Percentiles rank a stretch among this genome's conserved stretches.
Conservation (phyloP, 2,113 vertebrate genomes). For the Cebidichthys violaceus region DNA sequence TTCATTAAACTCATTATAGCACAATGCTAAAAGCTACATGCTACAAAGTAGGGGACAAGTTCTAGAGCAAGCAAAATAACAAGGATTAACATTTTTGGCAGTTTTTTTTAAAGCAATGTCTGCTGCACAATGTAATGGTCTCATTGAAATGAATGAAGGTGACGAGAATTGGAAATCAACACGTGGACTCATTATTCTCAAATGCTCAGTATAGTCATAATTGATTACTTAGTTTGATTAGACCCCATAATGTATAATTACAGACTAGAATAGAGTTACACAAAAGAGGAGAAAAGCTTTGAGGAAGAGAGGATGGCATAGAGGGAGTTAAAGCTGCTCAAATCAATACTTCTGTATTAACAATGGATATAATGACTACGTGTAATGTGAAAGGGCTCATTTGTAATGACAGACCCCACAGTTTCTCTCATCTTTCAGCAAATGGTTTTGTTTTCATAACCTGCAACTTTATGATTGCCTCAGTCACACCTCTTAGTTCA, state of each 20-base stretch:
- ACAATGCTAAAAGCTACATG: neutral
- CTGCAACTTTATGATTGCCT: neutral
- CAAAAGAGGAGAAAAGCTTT: neutral
- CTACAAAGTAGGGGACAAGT: neutral
- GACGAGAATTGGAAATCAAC: neutral
- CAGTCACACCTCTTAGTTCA: neutral
- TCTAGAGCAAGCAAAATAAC: neutral
- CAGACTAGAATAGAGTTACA: neutral
- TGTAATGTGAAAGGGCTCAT: neutral
- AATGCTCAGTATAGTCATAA: neutral
- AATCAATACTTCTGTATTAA: neutral
- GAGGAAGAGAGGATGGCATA: neutral
- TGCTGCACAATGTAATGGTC: neutral
- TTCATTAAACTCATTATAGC: neutral
- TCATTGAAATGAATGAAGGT: constrained; percentile 1
- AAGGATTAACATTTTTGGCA: neutral
- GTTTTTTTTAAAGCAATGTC: neutral
- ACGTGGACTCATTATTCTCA: neutral
- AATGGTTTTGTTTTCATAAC: neutral
- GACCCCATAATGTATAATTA: neutral
- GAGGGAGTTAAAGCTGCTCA: neutral
- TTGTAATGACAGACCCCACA: neutral
- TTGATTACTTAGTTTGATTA: neutral
- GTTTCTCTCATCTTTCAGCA: neutral
- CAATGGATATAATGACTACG: neutral